Percentiles rank a stretch among this genome's conserved stretches.
These are phyloP conservation scores for Jaculus jaculus DNA, from an alignment of 2,113 vertebrate genomes.

Conservation along the genomic window DNA sequence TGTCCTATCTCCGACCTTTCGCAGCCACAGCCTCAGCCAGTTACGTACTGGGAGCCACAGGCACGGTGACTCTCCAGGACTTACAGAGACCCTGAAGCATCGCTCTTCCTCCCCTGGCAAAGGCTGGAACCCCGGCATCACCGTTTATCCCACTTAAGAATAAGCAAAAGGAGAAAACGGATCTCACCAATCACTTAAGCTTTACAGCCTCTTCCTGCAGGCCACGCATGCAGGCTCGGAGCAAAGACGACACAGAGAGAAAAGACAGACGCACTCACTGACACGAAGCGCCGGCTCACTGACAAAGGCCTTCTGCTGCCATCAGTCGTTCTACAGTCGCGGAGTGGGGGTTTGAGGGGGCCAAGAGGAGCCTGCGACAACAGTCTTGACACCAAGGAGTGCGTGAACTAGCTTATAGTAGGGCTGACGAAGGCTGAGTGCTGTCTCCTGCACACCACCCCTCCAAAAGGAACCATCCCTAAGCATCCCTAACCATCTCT, in stretches of 20 bases:
- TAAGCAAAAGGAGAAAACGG: conserved; percentile 80
- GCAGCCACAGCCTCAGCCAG: not conserved
- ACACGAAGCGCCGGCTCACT: conserved; percentile 63
- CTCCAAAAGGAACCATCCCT: not conserved
- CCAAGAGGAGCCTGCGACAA: conserved; percentile 3
- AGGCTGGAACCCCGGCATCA: not conserved
- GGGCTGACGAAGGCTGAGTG: fast-evolving
- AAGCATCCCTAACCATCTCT: no score
- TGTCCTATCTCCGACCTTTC: not conserved
- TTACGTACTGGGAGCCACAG: fast-evolving
- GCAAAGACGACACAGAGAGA: conserved; percentile 72
- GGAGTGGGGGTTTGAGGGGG: not conserved
- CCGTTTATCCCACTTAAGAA: conserved; percentile 78
- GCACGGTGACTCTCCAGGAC: not conserved
- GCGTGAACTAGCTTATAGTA: fast-evolving
- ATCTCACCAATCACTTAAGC: conserved; percentile 79
- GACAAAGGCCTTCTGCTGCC: conserved; percentile 74
- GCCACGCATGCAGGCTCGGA: conserved; percentile 43
- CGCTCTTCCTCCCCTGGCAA: not conserved
- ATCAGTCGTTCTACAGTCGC: conserved; percentile 38
- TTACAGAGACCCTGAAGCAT: not conserved
- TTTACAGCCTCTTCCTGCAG: conserved; percentile 64
- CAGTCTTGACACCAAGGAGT: not conserved
- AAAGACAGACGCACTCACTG: conserved; percentile 59
- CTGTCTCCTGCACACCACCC: not conserved